Evolutionary conservation across 2,797 vertebrate genomes (phyloP).

Genomic region (Channa striata): DNA sequence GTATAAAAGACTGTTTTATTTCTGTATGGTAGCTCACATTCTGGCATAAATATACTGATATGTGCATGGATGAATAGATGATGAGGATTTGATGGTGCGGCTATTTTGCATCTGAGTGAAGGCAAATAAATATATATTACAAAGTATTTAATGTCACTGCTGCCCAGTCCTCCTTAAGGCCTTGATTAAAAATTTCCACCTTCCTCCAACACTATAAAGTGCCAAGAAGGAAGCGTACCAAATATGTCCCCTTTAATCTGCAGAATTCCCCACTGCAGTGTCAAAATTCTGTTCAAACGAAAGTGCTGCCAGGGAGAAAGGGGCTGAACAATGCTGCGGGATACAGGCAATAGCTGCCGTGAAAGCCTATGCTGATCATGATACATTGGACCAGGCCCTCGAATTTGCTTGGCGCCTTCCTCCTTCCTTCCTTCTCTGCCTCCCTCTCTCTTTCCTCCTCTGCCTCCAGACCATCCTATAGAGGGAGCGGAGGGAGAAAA

Average conservation of each 20-base stretch:
- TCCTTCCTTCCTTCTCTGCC: conserved; percentile 52
- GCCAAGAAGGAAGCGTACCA: conserved; percentile 80
- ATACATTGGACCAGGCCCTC: conserved; percentile 79
- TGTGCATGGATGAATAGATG: neutral
- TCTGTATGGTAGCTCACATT: neutral
- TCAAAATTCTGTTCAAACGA: conserved; percentile 83
- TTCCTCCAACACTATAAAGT: conserved; percentile 65
- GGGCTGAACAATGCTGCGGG: conserved; percentile 80
- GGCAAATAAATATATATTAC: conserved; percentile 1
- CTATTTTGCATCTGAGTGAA: conserved; percentile 41
- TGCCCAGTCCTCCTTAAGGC: conserved; percentile 40
- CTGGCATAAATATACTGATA: neutral
- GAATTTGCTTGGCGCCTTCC: conserved; percentile 73
- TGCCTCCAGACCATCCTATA: conserved; percentile 73
- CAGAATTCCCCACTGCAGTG: conserved; percentile 82
- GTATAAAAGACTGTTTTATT: neutral
- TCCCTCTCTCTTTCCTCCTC: conserved; percentile 68
- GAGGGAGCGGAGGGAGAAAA: conserved; percentile 73
- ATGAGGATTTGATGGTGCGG: neutral
- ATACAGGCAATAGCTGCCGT: conserved; percentile 74
- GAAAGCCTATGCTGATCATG: conserved; percentile 83
- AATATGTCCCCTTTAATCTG: conserved; percentile 85
- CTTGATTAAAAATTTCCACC: conserved; percentile 68
- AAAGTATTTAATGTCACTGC: neutral
- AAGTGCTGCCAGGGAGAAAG: conserved; percentile 81